These are phyloP conservation scores for Stigmatopora nigra DNA, from an alignment of 2,113 vertebrate species.

Conservation along the genomic window DNA sequence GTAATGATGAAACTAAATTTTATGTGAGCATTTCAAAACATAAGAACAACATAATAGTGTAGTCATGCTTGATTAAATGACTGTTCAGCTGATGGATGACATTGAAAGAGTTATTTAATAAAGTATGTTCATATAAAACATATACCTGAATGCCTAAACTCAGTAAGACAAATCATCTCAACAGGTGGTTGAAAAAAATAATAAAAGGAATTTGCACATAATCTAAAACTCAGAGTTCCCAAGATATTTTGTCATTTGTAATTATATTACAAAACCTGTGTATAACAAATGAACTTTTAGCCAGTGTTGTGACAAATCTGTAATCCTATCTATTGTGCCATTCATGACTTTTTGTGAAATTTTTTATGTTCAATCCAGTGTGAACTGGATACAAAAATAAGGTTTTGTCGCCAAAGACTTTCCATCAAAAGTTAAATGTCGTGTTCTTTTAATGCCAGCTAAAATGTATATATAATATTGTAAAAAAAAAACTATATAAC, in stretches of 20 bases:
- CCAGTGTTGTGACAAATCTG: slow-evolving; percentile 11
- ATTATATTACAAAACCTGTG: slow-evolving; percentile 4
- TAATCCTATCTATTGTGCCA: slow-evolving; percentile 49
- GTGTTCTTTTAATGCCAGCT: slow-evolving; percentile 52
- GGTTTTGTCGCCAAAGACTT: slow-evolving; percentile 53
- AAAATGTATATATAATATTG: slow-evolving; percentile 63
- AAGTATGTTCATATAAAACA: slow-evolving; percentile 9
- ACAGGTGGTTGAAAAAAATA: slow-evolving; percentile 10
- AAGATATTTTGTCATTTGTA: slow-evolving; percentile 12
- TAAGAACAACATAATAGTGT: not conserved
- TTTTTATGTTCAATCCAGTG: slow-evolving; percentile 12
- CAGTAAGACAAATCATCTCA: slow-evolving; percentile 1
- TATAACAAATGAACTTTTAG: not conserved
- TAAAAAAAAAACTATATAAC: slow-evolving; percentile 63
- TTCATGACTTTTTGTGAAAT: slow-evolving; percentile 22
- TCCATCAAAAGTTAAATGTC: slow-evolving; percentile 44
- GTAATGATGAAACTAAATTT: not conserved
- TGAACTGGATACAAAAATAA: slow-evolving; percentile 34
- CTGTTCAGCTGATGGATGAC: too few relatives aligned
- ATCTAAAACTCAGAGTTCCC: slow-evolving; percentile 9
- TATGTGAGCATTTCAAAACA: not conserved
- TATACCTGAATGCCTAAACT: not conserved
- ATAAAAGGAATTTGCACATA: slow-evolving; percentile 12
- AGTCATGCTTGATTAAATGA: not conserved
- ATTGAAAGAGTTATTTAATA: not conserved